phyloP scores from a whole-genome alignment of 2,113 vertebrate species.

The Meriones unguiculatus region DNA sequence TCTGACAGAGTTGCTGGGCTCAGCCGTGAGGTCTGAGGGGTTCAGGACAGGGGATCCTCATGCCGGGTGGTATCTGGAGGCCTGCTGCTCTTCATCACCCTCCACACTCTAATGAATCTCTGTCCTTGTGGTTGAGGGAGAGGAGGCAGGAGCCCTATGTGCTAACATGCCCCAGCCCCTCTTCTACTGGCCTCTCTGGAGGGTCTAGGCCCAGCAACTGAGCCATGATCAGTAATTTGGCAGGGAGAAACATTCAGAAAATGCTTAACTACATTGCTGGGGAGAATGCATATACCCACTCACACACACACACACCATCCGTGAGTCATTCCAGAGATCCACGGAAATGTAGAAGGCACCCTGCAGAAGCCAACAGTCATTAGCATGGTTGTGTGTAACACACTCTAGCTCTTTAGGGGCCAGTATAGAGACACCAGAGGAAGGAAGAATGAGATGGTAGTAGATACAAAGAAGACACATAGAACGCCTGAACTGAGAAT shows the following conservation, averaged over 20 bases:
- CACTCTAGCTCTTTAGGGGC: background rate
- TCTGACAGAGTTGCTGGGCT: background rate
- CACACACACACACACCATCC: background rate
- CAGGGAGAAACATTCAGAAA: background rate
- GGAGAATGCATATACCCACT: background rate
- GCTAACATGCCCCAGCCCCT: fast-evolving
- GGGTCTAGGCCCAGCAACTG: background rate
- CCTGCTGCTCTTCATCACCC: background rate
- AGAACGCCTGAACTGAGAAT: background rate
- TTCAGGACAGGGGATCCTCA: background rate
- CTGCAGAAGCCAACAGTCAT: background rate
- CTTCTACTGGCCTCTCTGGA: background rate
- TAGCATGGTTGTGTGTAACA: background rate
- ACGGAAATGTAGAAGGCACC: background rate
- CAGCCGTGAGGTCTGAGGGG: background rate
- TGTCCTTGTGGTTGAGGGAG: fast-evolving
- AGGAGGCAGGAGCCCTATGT: background rate
- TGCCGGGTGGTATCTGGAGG: background rate
- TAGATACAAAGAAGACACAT: background rate
- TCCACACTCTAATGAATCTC: background rate
- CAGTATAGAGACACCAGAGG: background rate
- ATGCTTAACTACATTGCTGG: background rate
- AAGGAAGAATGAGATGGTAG: background rate
- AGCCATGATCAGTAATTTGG: background rate
- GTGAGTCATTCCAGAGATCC: background rate